Conservation (phyloP, 2,797 vertebrate genomes). For the Eutrigla gurnardus region DNA sequence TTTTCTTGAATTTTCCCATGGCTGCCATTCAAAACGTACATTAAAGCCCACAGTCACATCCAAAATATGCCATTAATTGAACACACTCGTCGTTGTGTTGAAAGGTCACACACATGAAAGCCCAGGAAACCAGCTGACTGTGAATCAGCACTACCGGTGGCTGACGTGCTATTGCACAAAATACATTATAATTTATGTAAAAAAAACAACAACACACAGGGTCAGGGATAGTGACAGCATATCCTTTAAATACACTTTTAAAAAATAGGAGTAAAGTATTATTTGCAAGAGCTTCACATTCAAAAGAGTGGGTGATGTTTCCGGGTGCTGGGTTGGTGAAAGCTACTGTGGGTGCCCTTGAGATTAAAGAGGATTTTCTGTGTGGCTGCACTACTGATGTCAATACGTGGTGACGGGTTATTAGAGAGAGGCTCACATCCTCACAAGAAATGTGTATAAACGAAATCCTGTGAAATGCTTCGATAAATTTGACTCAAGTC, state of each 20-base stretch:
- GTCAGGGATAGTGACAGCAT: background rate
- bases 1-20: background rate
- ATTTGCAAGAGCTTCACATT: constrained; percentile 22
- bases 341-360: constrained; percentile 53
- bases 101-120: constrained; percentile 2
- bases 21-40: background rate
- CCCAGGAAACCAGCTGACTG: background rate
- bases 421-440: background rate
- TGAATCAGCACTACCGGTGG: constrained; percentile 1
- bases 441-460: background rate
- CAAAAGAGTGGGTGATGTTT: constrained; percentile 15
- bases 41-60: background rate
- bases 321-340: background rate
- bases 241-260: constrained; percentile 20
- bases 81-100: background rate
- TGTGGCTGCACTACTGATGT: background rate
- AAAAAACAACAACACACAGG: background rate
- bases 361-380: constrained; percentile 48
- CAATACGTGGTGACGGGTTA: background rate
- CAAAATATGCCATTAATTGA: background rate
- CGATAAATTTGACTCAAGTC: background rate
- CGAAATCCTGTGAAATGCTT: background rate
- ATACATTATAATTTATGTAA: no score
- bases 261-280: constrained; percentile 2
- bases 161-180: no score